phyloP scores from a whole-genome alignment of 2,113 vertebrate genomes.

The Morone chrysops region DNA sequence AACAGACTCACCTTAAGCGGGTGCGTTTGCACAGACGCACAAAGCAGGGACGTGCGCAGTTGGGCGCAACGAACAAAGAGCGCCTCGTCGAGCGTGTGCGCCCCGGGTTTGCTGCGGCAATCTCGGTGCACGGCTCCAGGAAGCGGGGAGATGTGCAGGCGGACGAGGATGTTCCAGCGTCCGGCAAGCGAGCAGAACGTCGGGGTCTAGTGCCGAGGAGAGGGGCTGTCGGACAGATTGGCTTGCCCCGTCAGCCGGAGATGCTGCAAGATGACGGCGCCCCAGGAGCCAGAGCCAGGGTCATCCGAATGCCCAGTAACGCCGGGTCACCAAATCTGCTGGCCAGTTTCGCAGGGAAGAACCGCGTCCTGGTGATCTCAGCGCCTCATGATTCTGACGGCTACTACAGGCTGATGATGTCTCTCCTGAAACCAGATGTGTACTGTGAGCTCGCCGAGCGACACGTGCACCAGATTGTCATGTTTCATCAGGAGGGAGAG shows the following conservation, averaged over 20 bases:
- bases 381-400: conserved; percentile 95
- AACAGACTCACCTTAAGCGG: conserved; percentile 40
- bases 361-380: conserved; percentile 93
- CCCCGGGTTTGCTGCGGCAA: conserved; percentile 63
- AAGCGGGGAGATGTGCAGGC: conserved; percentile 62
- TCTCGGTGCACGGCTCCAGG: conserved; percentile 59
- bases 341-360: conserved; percentile 95
- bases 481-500: conserved; percentile 95
- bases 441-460: conserved; percentile 96
- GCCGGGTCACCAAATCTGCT: conserved; percentile 92
- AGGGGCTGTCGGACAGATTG: conserved; percentile 61
- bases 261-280: conserved; percentile 88
- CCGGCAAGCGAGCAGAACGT: conserved; percentile 29
- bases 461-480: conserved; percentile 94
- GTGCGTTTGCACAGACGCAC: conserved; percentile 37
- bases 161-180: conserved; percentile 55
- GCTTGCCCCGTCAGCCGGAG: conserved; percentile 54
- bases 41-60: conserved; percentile 27
- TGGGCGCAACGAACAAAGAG: conserved; percentile 21
- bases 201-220: conserved; percentile 50
- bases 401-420: conserved; percentile 98
- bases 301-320: conserved; percentile 86
- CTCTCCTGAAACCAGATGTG: conserved; percentile 93
- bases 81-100: conserved; percentile 42
- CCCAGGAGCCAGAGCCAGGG: conserved; percentile 81